Percentiles rank a stretch among this genome's conserved stretches.
Conservation (phyloP, 2,113 vertebrate species). For the Cercopithecus mona region DNA sequence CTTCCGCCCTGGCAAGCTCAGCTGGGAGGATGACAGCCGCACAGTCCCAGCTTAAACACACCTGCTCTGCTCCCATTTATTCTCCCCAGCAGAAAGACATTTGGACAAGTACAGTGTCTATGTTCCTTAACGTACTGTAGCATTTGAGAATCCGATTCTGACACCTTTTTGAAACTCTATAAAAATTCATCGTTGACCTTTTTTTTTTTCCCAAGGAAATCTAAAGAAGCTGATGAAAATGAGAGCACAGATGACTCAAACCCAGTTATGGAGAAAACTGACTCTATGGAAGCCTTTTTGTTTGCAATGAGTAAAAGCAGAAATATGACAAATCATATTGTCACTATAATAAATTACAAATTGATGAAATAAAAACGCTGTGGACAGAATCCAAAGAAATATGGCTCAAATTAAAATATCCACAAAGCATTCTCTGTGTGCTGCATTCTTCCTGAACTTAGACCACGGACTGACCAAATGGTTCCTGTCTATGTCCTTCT, state of each 20-base stretch:
- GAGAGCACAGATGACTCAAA: neutral
- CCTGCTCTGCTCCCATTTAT: fast-evolving
- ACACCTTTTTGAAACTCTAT: neutral
- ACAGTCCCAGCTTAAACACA: fast-evolving
- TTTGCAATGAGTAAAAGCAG: conserved; percentile 33
- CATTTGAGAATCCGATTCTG: neutral
- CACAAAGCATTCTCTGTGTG: neutral
- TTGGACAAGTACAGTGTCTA: fast-evolving
- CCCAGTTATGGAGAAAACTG: neutral
- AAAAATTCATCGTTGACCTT: neutral
- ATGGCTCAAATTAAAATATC: neutral
- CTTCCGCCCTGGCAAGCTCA: fast-evolving
- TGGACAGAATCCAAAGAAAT: conserved; percentile 8
- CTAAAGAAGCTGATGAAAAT: neutral
- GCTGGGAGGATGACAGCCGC: fast-evolving
- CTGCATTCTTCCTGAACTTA: fast-evolving
- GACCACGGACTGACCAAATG: fast-evolving
- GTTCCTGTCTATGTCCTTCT: no score
- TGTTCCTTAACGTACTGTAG: fast-evolving
- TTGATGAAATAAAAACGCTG: conserved; percentile 21
- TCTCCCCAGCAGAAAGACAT: no score
- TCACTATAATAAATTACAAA: conserved; percentile 42
- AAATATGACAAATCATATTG: conserved; percentile 37
- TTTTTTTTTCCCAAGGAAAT: neutral
- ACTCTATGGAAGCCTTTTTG: neutral